These are phyloP conservation scores for Chironomus riparius DNA, from an alignment of 2,888 invertebrate genomes.

Conservation along the genomic window DNA sequence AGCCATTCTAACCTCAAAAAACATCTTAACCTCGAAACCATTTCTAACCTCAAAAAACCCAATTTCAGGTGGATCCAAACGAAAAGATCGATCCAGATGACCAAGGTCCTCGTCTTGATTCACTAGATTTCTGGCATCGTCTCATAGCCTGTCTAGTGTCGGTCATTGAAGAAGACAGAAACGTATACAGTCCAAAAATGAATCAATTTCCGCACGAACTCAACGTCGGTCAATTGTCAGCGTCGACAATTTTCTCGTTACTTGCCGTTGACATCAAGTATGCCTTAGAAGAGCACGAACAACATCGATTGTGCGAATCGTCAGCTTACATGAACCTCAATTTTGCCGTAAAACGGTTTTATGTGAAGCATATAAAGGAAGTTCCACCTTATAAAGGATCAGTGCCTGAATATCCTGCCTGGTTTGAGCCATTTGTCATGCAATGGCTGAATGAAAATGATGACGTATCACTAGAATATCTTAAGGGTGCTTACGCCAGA, in stretches of 20 bases:
- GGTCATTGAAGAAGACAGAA: constrained; percentile 97
- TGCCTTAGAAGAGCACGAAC: constrained; percentile 96
- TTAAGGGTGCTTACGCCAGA: constrained; percentile 96
- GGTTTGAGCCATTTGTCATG: constrained; percentile 99
- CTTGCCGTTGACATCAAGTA: constrained; percentile 97
- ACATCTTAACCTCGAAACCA: too few species aligned
- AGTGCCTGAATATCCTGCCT: constrained; percentile 97
- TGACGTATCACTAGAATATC: constrained; percentile 95
- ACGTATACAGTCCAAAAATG: constrained; percentile 93
- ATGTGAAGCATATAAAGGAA: constrained; percentile 95
- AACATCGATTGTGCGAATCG: constrained; percentile 89
- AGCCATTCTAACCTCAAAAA: background rate
- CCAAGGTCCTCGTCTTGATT: constrained; percentile 77
- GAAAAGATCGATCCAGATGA: constrained; percentile 84
- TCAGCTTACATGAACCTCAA: constrained; percentile 99
- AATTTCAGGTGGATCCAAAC: constrained; percentile 68
- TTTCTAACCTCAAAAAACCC: background rate
- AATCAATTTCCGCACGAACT: constrained; percentile 99
- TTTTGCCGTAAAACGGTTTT: constrained; percentile 97
- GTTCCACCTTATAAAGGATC: constrained; percentile 94
- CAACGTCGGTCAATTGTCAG: constrained; percentile 96
- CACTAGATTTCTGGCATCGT: constrained; percentile 97
- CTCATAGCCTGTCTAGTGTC: constrained; percentile 93
- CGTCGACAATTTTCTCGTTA: constrained; percentile 94
- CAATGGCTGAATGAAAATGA: constrained; percentile 99